Conservation (phyloP, 2,113 vertebrate species). For the Apodemus speciosus region DNA sequence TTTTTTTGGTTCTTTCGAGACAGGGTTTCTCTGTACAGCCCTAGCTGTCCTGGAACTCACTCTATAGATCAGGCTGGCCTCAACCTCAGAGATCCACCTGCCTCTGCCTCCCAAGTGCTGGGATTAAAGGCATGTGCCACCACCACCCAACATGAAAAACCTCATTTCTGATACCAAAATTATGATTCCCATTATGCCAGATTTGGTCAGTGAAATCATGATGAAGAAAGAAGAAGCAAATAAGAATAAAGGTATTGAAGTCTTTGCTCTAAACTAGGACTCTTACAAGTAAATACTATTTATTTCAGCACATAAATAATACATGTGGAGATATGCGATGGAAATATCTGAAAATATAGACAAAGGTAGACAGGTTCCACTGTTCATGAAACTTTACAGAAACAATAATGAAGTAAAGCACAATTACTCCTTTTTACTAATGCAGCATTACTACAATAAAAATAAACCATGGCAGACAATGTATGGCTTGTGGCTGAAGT, state of each 20-base stretch:
- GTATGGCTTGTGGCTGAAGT: too few species aligned
- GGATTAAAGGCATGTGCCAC: too few species aligned
- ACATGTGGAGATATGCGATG: neutral
- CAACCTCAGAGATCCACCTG: too few species aligned
- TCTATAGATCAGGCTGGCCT: too few species aligned
- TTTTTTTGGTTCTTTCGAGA: too few species aligned
- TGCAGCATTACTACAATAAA: neutral
- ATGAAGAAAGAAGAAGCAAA: neutral
- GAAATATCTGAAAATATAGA: neutral
- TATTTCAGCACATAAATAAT: neutral
- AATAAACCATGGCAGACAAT: neutral
- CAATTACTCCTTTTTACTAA: neutral
- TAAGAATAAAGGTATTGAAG: neutral
- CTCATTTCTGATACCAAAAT: neutral
- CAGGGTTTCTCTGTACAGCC: too few species aligned
- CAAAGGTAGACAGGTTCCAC: neutral
- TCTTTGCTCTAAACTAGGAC: neutral
- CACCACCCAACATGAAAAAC: too few species aligned
- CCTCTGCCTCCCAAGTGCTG: too few species aligned
- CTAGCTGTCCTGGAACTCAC: too few species aligned
- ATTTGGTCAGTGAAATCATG: neutral
- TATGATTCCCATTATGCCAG: neutral
- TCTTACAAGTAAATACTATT: neutral
- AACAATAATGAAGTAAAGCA: neutral
- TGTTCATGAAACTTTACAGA: neutral